A percentile compares a stretch with the other conserved stretches of the same genome.
phyloP scores from a whole-genome alignment of 2,888 invertebrate genomes.

The Stenodema calcarata region DNA sequence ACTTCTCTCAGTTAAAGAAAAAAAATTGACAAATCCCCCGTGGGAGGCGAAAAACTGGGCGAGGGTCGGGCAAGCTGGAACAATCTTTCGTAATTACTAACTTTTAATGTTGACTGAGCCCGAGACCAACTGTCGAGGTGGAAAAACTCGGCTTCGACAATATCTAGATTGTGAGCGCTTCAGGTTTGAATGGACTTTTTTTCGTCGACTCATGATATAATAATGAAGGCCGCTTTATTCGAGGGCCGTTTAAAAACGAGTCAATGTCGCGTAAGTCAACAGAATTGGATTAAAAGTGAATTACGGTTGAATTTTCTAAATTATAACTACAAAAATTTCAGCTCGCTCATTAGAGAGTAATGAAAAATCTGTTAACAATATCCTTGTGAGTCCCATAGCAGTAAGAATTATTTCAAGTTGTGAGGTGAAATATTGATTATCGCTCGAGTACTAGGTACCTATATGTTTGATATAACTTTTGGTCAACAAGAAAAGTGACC shows the following conservation, averaged over 20 bases:
- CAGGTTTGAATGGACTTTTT: neutral
- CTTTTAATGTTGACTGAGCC: slow-evolving; percentile 25
- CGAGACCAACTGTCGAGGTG: slow-evolving; percentile 30
- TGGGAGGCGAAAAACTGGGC: neutral
- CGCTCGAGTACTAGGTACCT: too few species aligned
- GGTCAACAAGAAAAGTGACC: too few species aligned
- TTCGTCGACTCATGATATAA: neutral
- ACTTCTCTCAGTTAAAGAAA: slow-evolving; percentile 53
- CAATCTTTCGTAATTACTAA: slow-evolving; percentile 42
- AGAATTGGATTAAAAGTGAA: neutral
- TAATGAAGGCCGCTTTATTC: neutral
- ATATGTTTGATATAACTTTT: too few species aligned
- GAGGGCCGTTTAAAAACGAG: too few species aligned
- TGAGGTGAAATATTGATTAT: too few species aligned
- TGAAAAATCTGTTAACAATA: too few species aligned
- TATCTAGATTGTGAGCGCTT: neutral
- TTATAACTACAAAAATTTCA: neutral
- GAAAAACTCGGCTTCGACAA: neutral
- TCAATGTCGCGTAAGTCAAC: too few species aligned
- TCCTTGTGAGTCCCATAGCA: too few species aligned
- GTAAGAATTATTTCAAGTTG: too few species aligned
- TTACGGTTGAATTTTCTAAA: neutral
- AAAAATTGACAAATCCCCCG: slow-evolving; percentile 54
- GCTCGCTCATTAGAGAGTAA: too few species aligned
- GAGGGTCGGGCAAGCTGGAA: neutral